Base-by-base conservation (phyloP, 2,113 vertebrate species). In the Erythrolamprus reginae region DNA sequence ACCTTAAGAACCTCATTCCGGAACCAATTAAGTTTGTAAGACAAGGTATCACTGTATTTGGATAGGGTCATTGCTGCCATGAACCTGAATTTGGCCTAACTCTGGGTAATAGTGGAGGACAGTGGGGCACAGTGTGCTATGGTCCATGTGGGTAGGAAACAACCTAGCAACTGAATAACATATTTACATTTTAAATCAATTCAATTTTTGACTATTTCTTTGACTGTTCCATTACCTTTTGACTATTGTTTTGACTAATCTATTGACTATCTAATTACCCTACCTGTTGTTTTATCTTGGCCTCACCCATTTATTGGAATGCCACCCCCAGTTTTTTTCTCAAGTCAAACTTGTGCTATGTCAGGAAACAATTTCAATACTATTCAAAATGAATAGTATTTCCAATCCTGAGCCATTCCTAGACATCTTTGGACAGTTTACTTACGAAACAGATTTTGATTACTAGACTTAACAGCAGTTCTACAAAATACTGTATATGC, bases 361-460 rank as follows among this genome's bases (percentile, higher is more conserved):
- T 17, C 13, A 3, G 45, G 58, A 61, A 91, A 0, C 42, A 50
- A 56, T 82, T 84, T 65, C 23, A 53, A 56, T 55, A 33, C 6
- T 24, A 87, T 4, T 92, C 90, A 48, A 48, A 82, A 88, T 38
- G 9, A 83, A 23, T 82, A 51, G 86, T n/a, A 77, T 6, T 0
- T 1, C n/a, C n/a, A n/a, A n/a, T n/a, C 87, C 92, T 94, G 86
- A 90, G 0, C 24, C 56, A 45, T 3, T 10, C 6, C 15, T 53
- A 19, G 56, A 13, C 58, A 52, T 77, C 89, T 58, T 87, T 84
- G 10, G 88, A 5, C 33, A 55, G 12, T 10, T 47, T n/a, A 87
- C 87, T 92, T 88, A 88, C 42, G 70, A 89, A 95, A 88, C 5
- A 77, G 88, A 56, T 85, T 93, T 89, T 77, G 83, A 84, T 82